Evolutionary conservation across 2,888 invertebrate species (phyloP), one percentile per base, ranked within the genome.

Genomic region (Melanophora roralis): DNA sequence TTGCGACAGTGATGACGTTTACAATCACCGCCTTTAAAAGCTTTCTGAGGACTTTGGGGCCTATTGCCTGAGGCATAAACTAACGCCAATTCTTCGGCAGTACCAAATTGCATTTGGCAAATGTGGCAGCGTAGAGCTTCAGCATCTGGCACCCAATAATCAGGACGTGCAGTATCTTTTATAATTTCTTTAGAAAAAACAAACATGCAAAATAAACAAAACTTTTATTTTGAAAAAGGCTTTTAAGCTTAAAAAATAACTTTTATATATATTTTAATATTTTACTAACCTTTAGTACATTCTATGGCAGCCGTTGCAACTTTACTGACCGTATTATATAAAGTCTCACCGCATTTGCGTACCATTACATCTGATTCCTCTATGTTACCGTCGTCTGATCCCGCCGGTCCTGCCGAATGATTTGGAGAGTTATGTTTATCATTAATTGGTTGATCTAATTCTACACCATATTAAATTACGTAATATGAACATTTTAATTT

Each of bases 111-210:
- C 32, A 89, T 86, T 27, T 92, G 89, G 86, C 96, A 96, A 11
- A 94, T 92, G 78, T 89, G 91, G 87, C 96, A 96, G 68, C 90
- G 88, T 19, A 91, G 91, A 62, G 95, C 93, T 84, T 94, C 93
- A 5, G 91, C 91, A 88, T 96, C 96, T 0, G 95, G 94, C 36
- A 93, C 92, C 96, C 96, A 96, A 88, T 96, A 96, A 0, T 92
- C 89, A 0, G 96, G 96, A 43, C 95, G 91, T 5, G 93, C 95
- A 4, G 93, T 92, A 82, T 95, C 94, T 88, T 95, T 95, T 55
- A 96, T 93, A 53, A 94, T 88, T 62, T 91, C 93, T 93, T 14
- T 27, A 53, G 0, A 16, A 19, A 16, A 55, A 36, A 38, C 8
- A 68, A n/a, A 36, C 12, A 57, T 9, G 62, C 1, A 57, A 14